These are phyloP conservation scores for Sciurus carolinensis DNA, from an alignment of 2,797 vertebrate genomes.

Conservation along the genomic window DNA sequence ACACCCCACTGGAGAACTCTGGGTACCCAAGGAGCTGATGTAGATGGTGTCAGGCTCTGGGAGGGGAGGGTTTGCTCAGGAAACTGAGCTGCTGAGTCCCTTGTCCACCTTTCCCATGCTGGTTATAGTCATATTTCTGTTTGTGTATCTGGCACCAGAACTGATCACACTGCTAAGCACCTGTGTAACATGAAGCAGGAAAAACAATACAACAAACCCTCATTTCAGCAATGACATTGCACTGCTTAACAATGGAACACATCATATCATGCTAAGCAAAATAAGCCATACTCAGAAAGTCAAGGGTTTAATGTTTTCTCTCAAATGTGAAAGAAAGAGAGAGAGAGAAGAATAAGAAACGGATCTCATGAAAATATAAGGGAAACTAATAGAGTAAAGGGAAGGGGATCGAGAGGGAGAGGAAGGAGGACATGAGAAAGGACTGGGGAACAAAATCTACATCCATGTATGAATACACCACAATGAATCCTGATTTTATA, in stretches of 20 bases:
- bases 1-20: not conserved
- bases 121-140: conserved; percentile 76
- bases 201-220: not conserved
- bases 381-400: too few species aligned
- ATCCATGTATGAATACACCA: too few species aligned
- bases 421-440: too few species aligned
- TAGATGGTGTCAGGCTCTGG: conserved; percentile 52
- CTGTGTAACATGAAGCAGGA: conserved; percentile 71
- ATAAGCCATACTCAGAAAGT: too few species aligned
- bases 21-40: not conserved
- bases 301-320: too few species aligned
- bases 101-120: conserved; percentile 78
- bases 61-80: conserved; percentile 65
- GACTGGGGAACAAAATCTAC: too few species aligned
- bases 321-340: too few species aligned
- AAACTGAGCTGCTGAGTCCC: conserved; percentile 71
- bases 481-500: too few species aligned
- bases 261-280: too few species aligned
- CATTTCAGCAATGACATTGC: not conserved
- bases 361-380: too few species aligned
- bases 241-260: not conserved
- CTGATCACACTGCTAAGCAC: conserved; percentile 41
- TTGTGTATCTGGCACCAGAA: conserved; percentile 65
- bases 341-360: too few species aligned
- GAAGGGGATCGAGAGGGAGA: too few species aligned